Conservation (phyloP, 35 echinoderm and acorn worm species). For the Apostichopus japonicus region DNA sequence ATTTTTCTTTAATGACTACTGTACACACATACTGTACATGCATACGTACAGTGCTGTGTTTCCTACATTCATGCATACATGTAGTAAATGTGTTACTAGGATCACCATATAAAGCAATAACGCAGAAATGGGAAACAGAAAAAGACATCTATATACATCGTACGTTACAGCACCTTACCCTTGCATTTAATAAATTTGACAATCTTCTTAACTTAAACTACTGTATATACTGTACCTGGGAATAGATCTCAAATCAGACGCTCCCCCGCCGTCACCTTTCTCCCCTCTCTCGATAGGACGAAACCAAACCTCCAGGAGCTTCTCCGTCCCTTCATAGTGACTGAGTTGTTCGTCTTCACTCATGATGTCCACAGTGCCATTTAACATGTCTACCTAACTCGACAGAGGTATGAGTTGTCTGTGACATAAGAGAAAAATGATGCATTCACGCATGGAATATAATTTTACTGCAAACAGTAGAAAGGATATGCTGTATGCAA, state of each 20-base stretch:
- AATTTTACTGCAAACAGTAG: too few species aligned
- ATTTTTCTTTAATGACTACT: too few species aligned
- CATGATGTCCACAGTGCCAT: conserved; percentile 7
- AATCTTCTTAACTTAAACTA: neutral
- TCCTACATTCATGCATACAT: too few species aligned
- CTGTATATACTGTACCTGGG: neutral
- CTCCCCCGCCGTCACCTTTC: neutral
- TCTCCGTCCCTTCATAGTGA: conserved; percentile 94
- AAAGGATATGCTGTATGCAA: too few species aligned
- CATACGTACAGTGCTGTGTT: too few species aligned
- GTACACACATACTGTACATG: too few species aligned
- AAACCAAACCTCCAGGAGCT: conserved; percentile 89
- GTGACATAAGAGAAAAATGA: neutral
- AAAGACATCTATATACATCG: too few species aligned
- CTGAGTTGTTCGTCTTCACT: conserved; percentile 48
- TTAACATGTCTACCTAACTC: neutral
- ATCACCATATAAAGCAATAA: too few species aligned
- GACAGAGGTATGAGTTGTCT: neutral
- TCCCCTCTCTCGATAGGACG: neutral
- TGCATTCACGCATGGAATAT: too few species aligned
- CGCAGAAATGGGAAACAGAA: too few species aligned
- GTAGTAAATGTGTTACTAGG: too few species aligned
- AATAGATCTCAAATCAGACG: conserved; percentile 8
- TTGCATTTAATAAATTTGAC: neutral
- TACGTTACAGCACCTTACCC: too few species aligned